A percentile compares a stretch with the other conserved stretches of the same genome.
These are phyloP conservation scores for Drosophila ironensis DNA, from an alignment of 1,140 invertebrate species.

Conservation along the genomic window DNA sequence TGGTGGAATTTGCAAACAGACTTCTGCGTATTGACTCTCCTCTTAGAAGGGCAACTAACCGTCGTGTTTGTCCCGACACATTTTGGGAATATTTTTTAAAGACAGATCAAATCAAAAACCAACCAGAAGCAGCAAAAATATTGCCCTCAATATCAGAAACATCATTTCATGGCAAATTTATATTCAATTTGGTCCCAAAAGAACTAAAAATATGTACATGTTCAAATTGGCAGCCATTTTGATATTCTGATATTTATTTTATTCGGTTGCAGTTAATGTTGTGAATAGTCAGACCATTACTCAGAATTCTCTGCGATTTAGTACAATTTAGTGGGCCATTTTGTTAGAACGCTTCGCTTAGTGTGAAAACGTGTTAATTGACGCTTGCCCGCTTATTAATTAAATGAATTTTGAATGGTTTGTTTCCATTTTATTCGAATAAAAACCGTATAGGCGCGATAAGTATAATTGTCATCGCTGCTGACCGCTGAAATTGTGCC, in stretches of 20 bases:
- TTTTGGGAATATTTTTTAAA: slow-evolving; percentile 8
- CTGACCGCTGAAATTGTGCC: slow-evolving; percentile 41
- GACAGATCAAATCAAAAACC: slow-evolving; percentile 30
- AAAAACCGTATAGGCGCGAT: slow-evolving; percentile 18
- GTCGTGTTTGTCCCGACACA: neutral
- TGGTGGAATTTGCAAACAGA: too few relatives aligned
- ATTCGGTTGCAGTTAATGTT: slow-evolving; percentile 36
- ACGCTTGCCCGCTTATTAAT: slow-evolving; percentile 22
- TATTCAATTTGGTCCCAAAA: slow-evolving; percentile 61
- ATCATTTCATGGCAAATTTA: slow-evolving; percentile 82
- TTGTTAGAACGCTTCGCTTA: slow-evolving; percentile 45
- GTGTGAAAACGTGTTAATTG: slow-evolving; percentile 70
- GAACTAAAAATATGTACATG: slow-evolving; percentile 18
- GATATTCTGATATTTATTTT: slow-evolving; percentile 32
- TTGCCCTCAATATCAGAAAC: slow-evolving; percentile 61
- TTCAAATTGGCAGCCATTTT: slow-evolving; percentile 52
- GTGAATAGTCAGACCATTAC: slow-evolving; percentile 29
- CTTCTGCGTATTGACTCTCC: too few relatives aligned
- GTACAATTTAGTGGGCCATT: slow-evolving; percentile 47
- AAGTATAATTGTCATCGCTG: slow-evolving; percentile 41
- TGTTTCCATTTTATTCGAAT: slow-evolving; percentile 5
- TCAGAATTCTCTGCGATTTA: slow-evolving; percentile 32
- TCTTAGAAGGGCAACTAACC: slow-evolving; percentile 2
- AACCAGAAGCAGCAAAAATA: slow-evolving; percentile 29
- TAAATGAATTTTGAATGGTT: slow-evolving; percentile 23